Evolutionary conservation across 2,888 invertebrate species (phyloP).

Genomic region (Oegoconia quadripuncta): DNA sequence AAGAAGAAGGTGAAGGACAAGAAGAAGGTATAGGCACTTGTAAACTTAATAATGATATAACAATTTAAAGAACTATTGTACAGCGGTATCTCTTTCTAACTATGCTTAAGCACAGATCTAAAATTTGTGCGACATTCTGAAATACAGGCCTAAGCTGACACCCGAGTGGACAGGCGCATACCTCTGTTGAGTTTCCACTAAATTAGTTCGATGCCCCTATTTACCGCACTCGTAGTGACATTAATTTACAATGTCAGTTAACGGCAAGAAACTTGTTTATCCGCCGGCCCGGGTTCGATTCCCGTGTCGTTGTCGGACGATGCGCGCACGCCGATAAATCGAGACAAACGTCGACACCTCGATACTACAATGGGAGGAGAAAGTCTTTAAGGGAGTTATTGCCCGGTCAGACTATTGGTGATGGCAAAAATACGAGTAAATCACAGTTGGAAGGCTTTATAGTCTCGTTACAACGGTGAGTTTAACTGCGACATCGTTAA

Average conservation of each 20-base stretch:
- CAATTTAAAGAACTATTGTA: too few relatives aligned
- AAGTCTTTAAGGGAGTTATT: constrained; percentile 54
- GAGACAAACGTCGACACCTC: constrained; percentile 47
- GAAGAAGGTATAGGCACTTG: too few relatives aligned
- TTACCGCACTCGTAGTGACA: not conserved
- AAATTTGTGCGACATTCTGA: too few relatives aligned
- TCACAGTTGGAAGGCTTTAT: constrained; percentile 17
- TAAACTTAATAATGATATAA: too few relatives aligned
- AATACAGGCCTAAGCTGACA: too few relatives aligned
- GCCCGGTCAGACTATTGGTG: constrained; percentile 13
- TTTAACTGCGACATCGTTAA: not conserved
- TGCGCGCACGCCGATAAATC: constrained; percentile 7
- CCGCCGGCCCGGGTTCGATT: constrained; percentile 1
- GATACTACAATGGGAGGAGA: constrained; percentile 70
- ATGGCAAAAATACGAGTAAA: constrained; percentile 43
- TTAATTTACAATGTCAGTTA: not conserved
- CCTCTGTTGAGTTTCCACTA: too few relatives aligned
- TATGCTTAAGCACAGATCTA: too few relatives aligned
- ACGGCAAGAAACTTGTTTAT: constrained; percentile 3
- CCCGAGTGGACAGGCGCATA: too few relatives aligned
- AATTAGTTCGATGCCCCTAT: not conserved
- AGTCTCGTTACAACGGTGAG: constrained; percentile 2
- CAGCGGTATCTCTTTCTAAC: too few relatives aligned
- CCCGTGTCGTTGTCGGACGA: constrained; percentile 7
- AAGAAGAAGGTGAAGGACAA: too few relatives aligned